A percentile compares a stretch with the other conserved stretches of the same genome.
These are phyloP conservation scores for Andrena bicolor DNA, from an alignment of 2,888 invertebrate species.

Conservation along the genomic window DNA sequence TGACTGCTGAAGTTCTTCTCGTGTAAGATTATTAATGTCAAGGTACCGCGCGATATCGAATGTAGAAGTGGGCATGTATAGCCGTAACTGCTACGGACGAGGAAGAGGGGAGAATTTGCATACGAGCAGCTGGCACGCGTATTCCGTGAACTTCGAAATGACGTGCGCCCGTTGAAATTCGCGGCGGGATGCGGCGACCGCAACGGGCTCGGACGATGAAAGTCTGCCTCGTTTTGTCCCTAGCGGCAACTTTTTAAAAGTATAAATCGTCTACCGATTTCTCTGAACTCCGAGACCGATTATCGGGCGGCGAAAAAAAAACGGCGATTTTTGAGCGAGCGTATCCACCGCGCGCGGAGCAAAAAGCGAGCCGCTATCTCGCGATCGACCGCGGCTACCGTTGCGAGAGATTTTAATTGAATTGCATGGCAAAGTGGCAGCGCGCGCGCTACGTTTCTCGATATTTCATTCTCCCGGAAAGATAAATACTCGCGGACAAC, in stretches of 20 bases:
- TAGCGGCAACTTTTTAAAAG: slow-evolving; percentile 7
- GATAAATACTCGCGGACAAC: slow-evolving; percentile 48
- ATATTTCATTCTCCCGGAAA: slow-evolving; percentile 47
- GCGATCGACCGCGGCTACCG: slow-evolving; percentile 43
- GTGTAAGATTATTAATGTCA: neutral
- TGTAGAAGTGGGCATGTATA: neutral
- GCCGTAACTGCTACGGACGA: neutral
- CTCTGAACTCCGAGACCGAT: slow-evolving; percentile 27
- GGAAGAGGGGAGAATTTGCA: slow-evolving; percentile 54
- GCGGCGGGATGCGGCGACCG: slow-evolving; percentile 63
- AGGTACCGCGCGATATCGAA: neutral
- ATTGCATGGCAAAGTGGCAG: slow-evolving; percentile 43
- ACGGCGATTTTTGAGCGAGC: slow-evolving; percentile 11
- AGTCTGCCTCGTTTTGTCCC: neutral
- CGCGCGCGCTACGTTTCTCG: slow-evolving; percentile 26
- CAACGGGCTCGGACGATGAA: slow-evolving; percentile 47
- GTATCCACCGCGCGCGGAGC: neutral
- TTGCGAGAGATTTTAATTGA: slow-evolving; percentile 56
- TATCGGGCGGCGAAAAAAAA: slow-evolving; percentile 10
- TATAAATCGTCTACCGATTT: slow-evolving; percentile 36
- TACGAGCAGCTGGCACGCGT: slow-evolving; percentile 62
- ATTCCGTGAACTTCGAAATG: slow-evolving; percentile 33
- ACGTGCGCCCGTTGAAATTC: slow-evolving; percentile 47
- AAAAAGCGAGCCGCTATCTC: slow-evolving; percentile 36
- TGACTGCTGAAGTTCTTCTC: too few relatives aligned